Evolutionary conservation across 1,140 invertebrate genomes (phyloP).

Genomic region (Drosophila kanapiae): DNA sequence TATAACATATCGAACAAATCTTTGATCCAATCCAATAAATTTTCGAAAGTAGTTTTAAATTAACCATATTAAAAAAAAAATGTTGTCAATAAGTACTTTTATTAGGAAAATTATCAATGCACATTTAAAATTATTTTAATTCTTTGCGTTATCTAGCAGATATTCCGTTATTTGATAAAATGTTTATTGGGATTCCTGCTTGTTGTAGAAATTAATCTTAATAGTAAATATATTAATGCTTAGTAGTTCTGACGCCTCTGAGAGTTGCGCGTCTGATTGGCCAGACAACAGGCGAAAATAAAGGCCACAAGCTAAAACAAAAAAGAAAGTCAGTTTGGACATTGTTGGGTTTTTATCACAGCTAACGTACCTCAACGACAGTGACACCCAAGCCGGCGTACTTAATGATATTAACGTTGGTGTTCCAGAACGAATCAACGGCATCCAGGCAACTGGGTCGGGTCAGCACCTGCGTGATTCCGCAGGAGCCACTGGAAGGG

Average conservation of each 20-base stretch:
- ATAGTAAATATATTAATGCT: conserved; percentile 8
- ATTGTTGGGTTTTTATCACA: background rate
- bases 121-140: background rate
- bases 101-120: background rate
- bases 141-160: background rate
- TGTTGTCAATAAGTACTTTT: background rate
- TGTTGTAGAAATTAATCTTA: conserved; percentile 1
- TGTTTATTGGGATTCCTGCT: background rate
- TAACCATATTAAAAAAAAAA: background rate
- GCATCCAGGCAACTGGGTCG: conserved; percentile 84
- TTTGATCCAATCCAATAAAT: too few relatives aligned
- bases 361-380: conserved; percentile 87
- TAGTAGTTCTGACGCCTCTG: conserved; percentile 69
- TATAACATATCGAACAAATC: too few relatives aligned
- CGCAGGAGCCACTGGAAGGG: conserved; percentile 73
- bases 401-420: conserved; percentile 87
- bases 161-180: background rate
- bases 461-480: conserved; percentile 68
- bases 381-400: conserved; percentile 89
- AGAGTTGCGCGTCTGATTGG: conserved; percentile 78
- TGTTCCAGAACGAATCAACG: conserved; percentile 85
- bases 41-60: too few relatives aligned
- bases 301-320: conserved; percentile 71
- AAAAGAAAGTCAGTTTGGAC: background rate
- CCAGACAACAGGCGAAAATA: conserved; percentile 78